Evolutionary conservation across 1,140 invertebrate genomes (phyloP).

Genomic region (Drosophila malerkotliana): DNA sequence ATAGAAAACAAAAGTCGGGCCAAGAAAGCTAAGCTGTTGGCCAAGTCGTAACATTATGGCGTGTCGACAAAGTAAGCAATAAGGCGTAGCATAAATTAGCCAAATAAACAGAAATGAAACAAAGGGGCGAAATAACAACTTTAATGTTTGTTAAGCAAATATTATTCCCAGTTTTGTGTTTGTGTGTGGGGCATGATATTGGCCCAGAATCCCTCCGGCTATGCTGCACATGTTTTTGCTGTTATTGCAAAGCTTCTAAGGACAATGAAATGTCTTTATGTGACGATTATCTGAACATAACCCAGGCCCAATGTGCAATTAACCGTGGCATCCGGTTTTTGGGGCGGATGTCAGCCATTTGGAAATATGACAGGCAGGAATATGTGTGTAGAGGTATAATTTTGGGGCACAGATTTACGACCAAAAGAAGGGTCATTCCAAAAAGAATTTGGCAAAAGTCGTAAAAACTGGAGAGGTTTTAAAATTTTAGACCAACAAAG

Average conservation of each 20-base stretch:
- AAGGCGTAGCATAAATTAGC: constrained; percentile 79
- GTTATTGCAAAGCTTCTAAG: constrained; percentile 19
- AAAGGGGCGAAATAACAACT: constrained; percentile 61
- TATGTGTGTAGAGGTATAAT: constrained; percentile 20
- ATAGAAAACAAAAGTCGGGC: constrained; percentile 20
- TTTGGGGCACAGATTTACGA: constrained; percentile 34
- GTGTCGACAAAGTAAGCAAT: constrained; percentile 74
- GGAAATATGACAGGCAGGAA: constrained; percentile 37
- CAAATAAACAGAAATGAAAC: constrained; percentile 65
- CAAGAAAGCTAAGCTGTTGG: constrained; percentile 36
- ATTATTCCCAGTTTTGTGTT: constrained; percentile 26
- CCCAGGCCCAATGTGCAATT: constrained; percentile 67
- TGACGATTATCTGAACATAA: constrained; percentile 76
- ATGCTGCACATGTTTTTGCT: constrained; percentile 29
- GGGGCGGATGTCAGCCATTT: constrained; percentile 13
- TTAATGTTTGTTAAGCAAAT: constrained; percentile 79
- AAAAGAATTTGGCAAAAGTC: constrained; percentile 2
- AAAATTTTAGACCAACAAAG: background rate
- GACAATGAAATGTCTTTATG: constrained; percentile 78
- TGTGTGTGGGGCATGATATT: background rate
- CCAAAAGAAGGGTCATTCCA: background rate
- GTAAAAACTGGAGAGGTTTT: background rate
- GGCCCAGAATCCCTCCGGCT: constrained; percentile 19
- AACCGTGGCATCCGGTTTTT: constrained; percentile 48
- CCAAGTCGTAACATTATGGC: constrained; percentile 70